These are phyloP conservation scores for Laterallus jamaicensis DNA, from an alignment of 2,113 vertebrate genomes.

Conservation along the genomic window DNA sequence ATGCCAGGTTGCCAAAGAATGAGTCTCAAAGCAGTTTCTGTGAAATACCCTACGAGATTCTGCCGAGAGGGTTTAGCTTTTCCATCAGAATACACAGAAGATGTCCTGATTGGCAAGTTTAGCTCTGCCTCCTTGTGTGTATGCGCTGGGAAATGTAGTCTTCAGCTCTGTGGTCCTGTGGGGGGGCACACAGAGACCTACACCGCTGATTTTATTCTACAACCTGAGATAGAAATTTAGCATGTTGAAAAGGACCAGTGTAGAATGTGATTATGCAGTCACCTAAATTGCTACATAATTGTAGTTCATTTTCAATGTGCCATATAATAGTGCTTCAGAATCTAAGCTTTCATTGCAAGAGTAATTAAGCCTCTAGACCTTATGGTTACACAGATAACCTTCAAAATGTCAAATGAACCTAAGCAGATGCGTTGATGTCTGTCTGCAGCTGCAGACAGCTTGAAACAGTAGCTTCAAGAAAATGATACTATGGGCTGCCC, in stretches of 20 bases:
- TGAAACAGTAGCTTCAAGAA: constrained; percentile 43
- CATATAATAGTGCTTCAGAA: constrained; percentile 22
- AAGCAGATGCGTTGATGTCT: constrained; percentile 19
- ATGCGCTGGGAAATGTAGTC: background rate
- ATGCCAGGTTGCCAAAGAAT: constrained; percentile 2
- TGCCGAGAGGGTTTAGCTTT: background rate
- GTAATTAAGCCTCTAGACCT: constrained; percentile 46
- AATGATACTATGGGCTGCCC: background rate
- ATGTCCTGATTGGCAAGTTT: background rate
- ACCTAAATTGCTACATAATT: constrained; percentile 33
- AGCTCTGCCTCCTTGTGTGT: background rate
- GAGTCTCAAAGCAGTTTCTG: constrained; percentile 22
- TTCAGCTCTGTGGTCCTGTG: background rate
- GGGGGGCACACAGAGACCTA: fast-evolving
- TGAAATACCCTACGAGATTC: background rate
- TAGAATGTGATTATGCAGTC: background rate
- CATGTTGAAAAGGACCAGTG: background rate
- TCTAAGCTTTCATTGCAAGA: constrained; percentile 25
- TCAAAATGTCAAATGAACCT: constrained; percentile 46
- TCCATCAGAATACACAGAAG: background rate
- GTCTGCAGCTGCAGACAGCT: constrained; percentile 18
- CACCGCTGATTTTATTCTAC: background rate
- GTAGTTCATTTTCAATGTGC: constrained; percentile 19
- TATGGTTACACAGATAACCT: constrained; percentile 57
- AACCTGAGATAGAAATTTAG: background rate